These are phyloP conservation scores for Phaedon cochleariae DNA, from an alignment of 2,888 invertebrate genomes.

Conservation along the genomic window DNA sequence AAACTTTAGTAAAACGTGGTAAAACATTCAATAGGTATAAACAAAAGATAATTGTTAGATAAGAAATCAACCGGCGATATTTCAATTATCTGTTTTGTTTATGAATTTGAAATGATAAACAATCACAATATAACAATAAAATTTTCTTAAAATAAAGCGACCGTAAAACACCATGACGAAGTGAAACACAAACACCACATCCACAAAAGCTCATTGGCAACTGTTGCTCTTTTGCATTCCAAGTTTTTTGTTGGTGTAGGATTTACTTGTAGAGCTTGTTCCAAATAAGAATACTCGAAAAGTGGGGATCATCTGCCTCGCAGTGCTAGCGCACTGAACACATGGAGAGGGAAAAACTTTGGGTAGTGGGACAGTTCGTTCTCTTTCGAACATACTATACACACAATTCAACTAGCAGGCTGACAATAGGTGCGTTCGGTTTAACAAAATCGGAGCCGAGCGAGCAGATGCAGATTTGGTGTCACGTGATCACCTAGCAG, in stretches of 20 bases:
- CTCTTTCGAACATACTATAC: no score
- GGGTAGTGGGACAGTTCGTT: no score
- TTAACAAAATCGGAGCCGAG: no score
- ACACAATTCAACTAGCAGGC: no score
- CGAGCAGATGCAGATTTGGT: no score
- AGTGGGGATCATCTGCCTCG: neutral
- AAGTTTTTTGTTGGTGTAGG: constrained; percentile 36
- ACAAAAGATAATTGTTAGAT: neutral
- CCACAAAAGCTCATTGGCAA: constrained; percentile 49
- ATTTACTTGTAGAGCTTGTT: neutral
- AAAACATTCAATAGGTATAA: neutral
- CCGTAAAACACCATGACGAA: constrained; percentile 21
- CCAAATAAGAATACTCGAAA: neutral
- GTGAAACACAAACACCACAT: constrained; percentile 28
- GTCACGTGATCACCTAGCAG: no score
- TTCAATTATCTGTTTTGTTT: neutral
- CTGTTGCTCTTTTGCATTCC: constrained; percentile 53
- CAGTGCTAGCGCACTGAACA: no score
- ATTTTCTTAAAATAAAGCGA: constrained; percentile 15
- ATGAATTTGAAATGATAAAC: neutral
- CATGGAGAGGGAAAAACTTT: neutral
- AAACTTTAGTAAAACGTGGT: neutral
- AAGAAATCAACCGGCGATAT: neutral
- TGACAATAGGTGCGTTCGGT: no score
- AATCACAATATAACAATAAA: constrained; percentile 17